Evolutionary conservation across 2,113 vertebrate species (phyloP), one percentile per base, ranked within the genome.

Genomic region (Notarius lentiginosus): DNA sequence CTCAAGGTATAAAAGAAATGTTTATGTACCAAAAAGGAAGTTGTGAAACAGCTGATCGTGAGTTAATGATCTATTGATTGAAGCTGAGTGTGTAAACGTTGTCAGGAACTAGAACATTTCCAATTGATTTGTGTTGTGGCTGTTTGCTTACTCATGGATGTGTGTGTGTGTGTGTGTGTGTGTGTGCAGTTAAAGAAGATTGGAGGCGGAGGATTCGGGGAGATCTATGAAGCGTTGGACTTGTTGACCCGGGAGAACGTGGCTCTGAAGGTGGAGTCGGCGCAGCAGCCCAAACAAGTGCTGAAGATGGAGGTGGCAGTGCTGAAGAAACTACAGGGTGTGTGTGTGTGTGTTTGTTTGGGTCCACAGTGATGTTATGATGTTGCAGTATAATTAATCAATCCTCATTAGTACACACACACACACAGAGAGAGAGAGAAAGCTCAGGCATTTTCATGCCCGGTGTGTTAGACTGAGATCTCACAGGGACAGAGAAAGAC

Each of bases 261-360:
- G 93, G 98, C 98, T 79, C 95, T 99, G 93, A 99, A 99, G 92
- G 98, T 99, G 92, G 98, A 99, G 91, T 99, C 98, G 7, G 98
- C 98, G 76, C 98, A 98, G 94, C 98, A 99, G 88, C 98, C 98
- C 89, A 99, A 99, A 90, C 98, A 99, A 91, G 98, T 99, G 87
- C 97, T 99, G 89, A 99, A 99, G 95, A 99, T 99, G 98, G 98
- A 99, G 93, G 98, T 99, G 91, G 98, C 98, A 0, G 98, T 99
- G 75, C 94, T 99, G 88, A 99, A 99, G 93, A 99, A 99, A 91
- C 95, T 99, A 51, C 98, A 99, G 95, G 98, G 98, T 99, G 91
- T 90, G 93, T 85, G 60, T 79, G 7, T 22, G 56, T 58, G 15
- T 70, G 30, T 14, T 15, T 83, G 24, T 2, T 18, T 18, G 61